Evolutionary conservation across 2,797 vertebrate species (phyloP).

Genomic region (Acrossocheilus wenchowensis): DNA sequence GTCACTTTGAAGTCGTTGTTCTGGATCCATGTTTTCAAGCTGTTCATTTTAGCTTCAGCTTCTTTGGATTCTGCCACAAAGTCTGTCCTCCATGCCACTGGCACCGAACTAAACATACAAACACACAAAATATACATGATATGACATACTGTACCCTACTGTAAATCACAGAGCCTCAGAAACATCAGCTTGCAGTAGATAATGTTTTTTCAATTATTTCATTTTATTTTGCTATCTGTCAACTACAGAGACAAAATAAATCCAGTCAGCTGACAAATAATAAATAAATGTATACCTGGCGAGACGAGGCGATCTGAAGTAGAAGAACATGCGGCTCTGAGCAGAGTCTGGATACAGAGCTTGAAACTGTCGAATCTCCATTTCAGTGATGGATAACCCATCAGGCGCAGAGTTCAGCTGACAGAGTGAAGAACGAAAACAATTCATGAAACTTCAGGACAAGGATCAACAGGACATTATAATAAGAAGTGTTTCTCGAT

Average conservation of each 20-base stretch:
- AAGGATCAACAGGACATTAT: too few relatives aligned
- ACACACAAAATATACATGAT: background rate
- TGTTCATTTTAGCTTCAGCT: conserved; percentile 74
- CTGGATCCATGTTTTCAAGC: conserved; percentile 78
- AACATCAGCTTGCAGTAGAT: background rate
- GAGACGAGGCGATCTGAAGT: conserved; percentile 81
- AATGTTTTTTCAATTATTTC: too few relatives aligned
- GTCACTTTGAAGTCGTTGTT: conserved; percentile 69
- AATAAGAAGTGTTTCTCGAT: too few relatives aligned
- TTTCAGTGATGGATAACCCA: conserved; percentile 86
- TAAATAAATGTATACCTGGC: conserved; percentile 69
- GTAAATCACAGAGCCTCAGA: background rate
- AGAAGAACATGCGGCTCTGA: conserved; percentile 79
- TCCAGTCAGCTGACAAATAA: background rate
- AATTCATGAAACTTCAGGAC: background rate
- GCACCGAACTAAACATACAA: conserved; percentile 79
- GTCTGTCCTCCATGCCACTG: conserved; percentile 82
- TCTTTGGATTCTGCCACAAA: conserved; percentile 85
- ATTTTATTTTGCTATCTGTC: too few relatives aligned
- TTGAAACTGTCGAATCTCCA: conserved; percentile 89
- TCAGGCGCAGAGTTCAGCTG: conserved; percentile 80
- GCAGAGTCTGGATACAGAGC: conserved; percentile 65
- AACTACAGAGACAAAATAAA: background rate
- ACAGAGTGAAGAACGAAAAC: background rate
- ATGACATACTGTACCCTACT: background rate